Evolutionary conservation across 2,113 vertebrate species (phyloP).

Genomic region (Tachycineta bicolor): DNA sequence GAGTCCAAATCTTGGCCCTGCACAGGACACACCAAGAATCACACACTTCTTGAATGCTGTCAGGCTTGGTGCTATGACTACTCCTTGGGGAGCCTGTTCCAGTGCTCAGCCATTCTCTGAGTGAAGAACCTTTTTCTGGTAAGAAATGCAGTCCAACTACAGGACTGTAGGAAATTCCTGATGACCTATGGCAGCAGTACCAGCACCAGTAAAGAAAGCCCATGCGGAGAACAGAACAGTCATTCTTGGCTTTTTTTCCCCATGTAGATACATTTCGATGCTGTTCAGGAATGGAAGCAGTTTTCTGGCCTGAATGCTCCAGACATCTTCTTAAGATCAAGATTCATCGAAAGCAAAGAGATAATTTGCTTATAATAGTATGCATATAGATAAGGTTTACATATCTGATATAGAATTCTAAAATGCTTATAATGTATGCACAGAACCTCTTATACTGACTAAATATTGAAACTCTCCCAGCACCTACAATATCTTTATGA

Average conservation of each 20-base stretch:
- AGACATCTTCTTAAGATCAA: neutral
- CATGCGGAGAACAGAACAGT: neutral
- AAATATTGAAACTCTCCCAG: neutral
- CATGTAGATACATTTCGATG: neutral
- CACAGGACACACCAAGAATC: neutral
- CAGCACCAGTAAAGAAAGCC: rapidly evolving
- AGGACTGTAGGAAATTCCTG: neutral
- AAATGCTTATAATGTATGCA: neutral
- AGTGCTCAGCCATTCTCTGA: neutral
- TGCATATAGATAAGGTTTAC: neutral
- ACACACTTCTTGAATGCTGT: neutral
- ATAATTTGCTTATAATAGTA: neutral
- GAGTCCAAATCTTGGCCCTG: neutral
- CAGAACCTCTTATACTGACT: neutral
- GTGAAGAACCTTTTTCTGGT: neutral
- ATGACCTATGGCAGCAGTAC: neutral
- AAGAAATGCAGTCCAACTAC: neutral
- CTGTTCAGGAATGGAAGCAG: neutral
- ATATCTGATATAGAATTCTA: neutral
- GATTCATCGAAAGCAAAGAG: neutral
- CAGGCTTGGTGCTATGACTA: neutral
- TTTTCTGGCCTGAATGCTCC: neutral
- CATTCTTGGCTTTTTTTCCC: neutral
- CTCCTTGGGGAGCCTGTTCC: neutral
- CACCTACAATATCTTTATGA: neutral